Conservation (phyloP, 2,113 vertebrate species). For the Rhizomys pruinosus region DNA sequence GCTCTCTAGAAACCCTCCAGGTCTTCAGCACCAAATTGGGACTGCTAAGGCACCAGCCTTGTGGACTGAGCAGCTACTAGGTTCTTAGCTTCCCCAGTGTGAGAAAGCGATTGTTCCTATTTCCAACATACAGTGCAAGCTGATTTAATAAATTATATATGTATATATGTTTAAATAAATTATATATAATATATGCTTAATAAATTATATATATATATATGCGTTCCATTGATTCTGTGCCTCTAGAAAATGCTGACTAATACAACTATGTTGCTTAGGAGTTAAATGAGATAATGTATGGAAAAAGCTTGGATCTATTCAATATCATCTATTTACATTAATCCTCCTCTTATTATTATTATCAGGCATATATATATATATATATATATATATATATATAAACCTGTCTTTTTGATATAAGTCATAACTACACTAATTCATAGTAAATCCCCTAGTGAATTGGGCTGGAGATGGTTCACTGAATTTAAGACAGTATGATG, state of each 20-base stretch:
- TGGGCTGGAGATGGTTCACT: not conserved
- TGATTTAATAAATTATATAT: not conserved
- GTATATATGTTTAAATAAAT: no score
- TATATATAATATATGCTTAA: not conserved
- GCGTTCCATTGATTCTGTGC: not conserved
- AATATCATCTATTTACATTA: not conserved
- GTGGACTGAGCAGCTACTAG: not conserved
- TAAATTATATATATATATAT: not conserved
- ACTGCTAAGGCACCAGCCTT: not conserved
- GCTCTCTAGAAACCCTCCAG: not conserved
- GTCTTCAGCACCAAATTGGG: not conserved
- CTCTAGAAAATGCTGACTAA: not conserved
- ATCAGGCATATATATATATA: not conserved
- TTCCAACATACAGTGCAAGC: not conserved
- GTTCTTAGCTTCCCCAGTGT: not conserved
- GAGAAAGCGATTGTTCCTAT: not conserved
- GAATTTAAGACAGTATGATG: not conserved
- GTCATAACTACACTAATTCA: not conserved
- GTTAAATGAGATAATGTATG: not conserved
- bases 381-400: no score
- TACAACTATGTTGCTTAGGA: not conserved
- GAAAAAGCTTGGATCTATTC: not conserved
- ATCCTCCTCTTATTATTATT: not conserved
- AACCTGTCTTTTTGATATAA: conserved; percentile 29
- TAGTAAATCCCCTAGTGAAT: not conserved